A percentile compares a stretch with the other conserved stretches of the same genome.
phyloP scores from a whole-genome alignment of 2,888 invertebrate species.

The Disparrhopalites patrizii region DNA sequence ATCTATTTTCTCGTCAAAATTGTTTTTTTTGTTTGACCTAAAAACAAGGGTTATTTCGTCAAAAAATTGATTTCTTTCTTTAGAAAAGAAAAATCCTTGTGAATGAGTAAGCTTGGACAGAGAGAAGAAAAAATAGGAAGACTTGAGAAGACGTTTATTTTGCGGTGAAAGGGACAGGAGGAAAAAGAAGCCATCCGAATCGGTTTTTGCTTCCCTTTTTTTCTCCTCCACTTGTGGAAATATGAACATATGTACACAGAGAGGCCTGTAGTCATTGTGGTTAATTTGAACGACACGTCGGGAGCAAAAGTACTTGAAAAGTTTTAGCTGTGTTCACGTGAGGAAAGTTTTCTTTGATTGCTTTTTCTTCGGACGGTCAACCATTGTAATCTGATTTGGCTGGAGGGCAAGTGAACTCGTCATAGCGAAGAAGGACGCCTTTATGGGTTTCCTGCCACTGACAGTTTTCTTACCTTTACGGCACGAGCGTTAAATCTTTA shows the following conservation, averaged over 20 bases:
- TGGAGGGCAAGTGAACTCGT: conserved; percentile 22
- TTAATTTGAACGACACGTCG: background rate
- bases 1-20: too few relatives aligned
- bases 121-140: background rate
- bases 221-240: too few relatives aligned
- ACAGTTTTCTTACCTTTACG: conserved; percentile 14
- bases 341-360: conserved; percentile 25
- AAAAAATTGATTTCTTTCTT: too few relatives aligned
- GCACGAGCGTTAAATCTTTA: conserved; percentile 24
- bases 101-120: background rate
- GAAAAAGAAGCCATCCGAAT: background rate
- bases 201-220: background rate
- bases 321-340: conserved; percentile 8
- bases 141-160: too few relatives aligned
- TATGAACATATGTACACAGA: too few relatives aligned
- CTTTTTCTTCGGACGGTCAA: conserved; percentile 20
- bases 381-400: conserved; percentile 23
- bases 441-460: conserved; percentile 21
- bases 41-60: too few relatives aligned
- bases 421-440: background rate
- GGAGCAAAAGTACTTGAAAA: conserved; percentile 5
- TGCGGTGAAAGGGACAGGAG: background rate
- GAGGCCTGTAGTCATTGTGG: too few relatives aligned
- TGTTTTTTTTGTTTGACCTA: too few relatives aligned
- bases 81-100: too few relatives aligned